Evolutionary conservation across 1,140 invertebrate genomes (phyloP), one percentile per base, ranked within the genome.

Genomic region (Saccostrea cuccullata): DNA sequence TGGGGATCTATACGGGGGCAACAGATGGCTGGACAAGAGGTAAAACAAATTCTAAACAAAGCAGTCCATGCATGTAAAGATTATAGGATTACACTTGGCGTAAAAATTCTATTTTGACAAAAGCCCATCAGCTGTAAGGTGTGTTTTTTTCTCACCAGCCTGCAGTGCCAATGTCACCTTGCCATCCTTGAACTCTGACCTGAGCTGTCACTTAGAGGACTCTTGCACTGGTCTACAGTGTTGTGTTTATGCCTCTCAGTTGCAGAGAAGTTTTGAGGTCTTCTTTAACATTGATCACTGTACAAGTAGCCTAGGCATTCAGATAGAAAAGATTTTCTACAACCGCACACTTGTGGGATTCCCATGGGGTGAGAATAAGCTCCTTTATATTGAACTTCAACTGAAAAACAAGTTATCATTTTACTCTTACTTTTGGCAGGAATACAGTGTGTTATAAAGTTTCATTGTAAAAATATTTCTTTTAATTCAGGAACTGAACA

Each of bases 251-350:
- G 47, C 73, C 55, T 55, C 64, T 9, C 56, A 56, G 47, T n/a
- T 90, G 5, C 56, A 82, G n/a, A 84, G 82, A 70, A 87, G 86
- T 30, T 89, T 86, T 73, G 86, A 90, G 4, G 86, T 86, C 26
- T 82, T 58, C 11, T 55, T 90, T 13, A 84, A 85, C n/a, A 85
- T 90, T 60, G 73, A 90, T 40, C 73, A 88, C 23, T 90, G 90
- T 70, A 88, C 87, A 64, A 89, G 85, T 47, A 87, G 30, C 11
- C 84, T 90, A 2, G 82, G 55, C 58, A 86, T 90, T 47, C 70
- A 82, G 30, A 82, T 89, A 30, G 90, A 90, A 70, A 87, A 84
- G 23, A 47, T 84, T 5, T 87, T 83, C 56, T 82, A 87, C 58
- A 87, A 87, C 55, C 55, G 55, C 20, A 84, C 82, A 15, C 82